Evolutionary conservation across 2,113 vertebrate species (phyloP), one percentile per base, ranked within the genome.

Genomic region (Myocastor coypus): DNA sequence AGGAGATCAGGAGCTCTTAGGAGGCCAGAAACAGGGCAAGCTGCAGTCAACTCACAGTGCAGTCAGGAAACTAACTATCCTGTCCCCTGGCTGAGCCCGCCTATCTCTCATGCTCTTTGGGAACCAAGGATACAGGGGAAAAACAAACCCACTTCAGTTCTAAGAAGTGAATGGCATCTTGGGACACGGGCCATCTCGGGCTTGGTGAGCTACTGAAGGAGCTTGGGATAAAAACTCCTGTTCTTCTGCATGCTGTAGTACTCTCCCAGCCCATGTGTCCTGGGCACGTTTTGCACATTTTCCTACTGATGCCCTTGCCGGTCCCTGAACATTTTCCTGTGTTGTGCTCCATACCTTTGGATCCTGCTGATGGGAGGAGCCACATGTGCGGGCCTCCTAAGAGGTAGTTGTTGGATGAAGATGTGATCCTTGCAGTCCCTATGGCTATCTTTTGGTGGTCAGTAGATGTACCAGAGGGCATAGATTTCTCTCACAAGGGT

Each of bases 1-100:
- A 40, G 9, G 11, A 7, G 59, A 57, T 24, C 42, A 37, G 26
- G 64, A 87, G 46, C 96, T 92, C 82, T 84, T 92, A 95, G 93
- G 80, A 91, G 75, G 91, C 87, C 9, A 37, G 82, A 95, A 66
- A 50, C 61, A 88, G n/a, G 14, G 63, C 30, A 52, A 81, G 77
- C 17, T 20, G 77, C 50, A 92, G 94, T 66, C 42, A 42, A 28
- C 40, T 26, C 73, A 75, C 28, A 7, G 24, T 42, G 5, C 26
- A 83, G 4, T 55, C 63, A 46, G 46, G 46, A 46, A 46, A 46
- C 46, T 46, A 46, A 4, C 2, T 50, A 59, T 34, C 9, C 12
- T 61, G 30, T 34, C 22, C 50, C n/a, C 3, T 34, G 24, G 24
- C 46, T 40, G 30, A 26, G 46, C 7, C 10, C 71, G 0, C 17